These are phyloP conservation scores for Spisula solida DNA, from an alignment of 2,888 invertebrate genomes.

Conservation along the genomic window DNA sequence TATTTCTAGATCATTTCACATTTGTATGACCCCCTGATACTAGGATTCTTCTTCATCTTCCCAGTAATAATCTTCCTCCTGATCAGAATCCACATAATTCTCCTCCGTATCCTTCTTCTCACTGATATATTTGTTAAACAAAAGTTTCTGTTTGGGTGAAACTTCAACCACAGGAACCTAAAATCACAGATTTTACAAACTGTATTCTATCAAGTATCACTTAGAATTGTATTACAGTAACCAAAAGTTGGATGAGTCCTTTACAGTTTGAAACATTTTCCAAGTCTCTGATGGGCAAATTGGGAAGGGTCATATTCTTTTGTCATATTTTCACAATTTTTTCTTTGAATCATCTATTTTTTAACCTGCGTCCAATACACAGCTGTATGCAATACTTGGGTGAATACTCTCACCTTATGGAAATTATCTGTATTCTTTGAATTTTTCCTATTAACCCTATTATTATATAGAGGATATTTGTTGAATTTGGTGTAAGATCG, in stretches of 20 bases:
- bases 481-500: too few relatives aligned
- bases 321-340: not conserved
- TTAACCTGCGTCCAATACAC: too few relatives aligned
- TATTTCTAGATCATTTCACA: too few relatives aligned
- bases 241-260: not conserved
- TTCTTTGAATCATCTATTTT: too few relatives aligned
- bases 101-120: slow-evolving; percentile 53
- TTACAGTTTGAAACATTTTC: not conserved
- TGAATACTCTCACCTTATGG: too few relatives aligned
- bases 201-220: too few relatives aligned
- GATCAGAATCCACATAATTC: slow-evolving; percentile 71
- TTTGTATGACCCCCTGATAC: not conserved
- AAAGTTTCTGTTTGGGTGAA: slow-evolving; percentile 42
- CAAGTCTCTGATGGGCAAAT: too few relatives aligned
- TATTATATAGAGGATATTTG: too few relatives aligned
- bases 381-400: too few relatives aligned
- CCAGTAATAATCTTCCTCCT: slow-evolving; percentile 74
- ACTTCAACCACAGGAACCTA: slow-evolving; percentile 27
- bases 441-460: too few relatives aligned
- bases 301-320: not conserved
- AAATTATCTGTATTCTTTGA: too few relatives aligned
- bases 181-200: not conserved
- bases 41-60: slow-evolving; percentile 51
- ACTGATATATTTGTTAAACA: slow-evolving; percentile 52
- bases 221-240: too few relatives aligned